Evolutionary conservation across 2,113 vertebrate species (phyloP).

Genomic region (Budorcas taxicolor): DNA sequence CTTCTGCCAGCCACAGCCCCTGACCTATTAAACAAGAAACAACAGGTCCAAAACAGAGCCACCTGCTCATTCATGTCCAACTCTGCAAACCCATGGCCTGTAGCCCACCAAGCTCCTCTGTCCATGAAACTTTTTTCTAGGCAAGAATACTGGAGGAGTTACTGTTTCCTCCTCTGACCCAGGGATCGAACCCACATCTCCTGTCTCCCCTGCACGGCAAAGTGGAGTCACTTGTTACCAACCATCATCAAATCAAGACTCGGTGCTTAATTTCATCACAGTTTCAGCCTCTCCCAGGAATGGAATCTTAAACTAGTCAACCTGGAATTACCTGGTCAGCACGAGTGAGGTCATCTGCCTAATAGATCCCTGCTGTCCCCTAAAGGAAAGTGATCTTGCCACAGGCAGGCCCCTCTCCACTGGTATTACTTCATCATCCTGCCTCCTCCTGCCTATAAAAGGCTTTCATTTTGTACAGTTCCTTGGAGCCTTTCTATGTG

Average conservation of each 20-base stretch:
- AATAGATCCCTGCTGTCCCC: background rate
- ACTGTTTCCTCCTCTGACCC: background rate
- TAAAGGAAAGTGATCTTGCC: background rate
- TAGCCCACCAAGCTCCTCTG: background rate
- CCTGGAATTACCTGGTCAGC: background rate
- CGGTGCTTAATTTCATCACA: background rate
- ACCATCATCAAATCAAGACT: background rate
- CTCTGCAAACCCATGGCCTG: background rate
- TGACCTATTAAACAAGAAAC: background rate
- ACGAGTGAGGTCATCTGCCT: background rate
- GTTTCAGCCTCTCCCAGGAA: background rate
- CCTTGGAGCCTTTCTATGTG: background rate
- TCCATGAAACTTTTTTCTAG: background rate
- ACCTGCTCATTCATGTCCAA: background rate
- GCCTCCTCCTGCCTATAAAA: background rate
- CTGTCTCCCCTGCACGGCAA: background rate
- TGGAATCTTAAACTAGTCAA: background rate
- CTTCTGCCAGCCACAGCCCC: background rate
- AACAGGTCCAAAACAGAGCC: background rate
- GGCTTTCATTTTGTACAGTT: background rate
- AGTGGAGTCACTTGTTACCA: background rate
- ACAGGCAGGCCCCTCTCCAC: background rate
- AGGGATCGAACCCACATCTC: background rate
- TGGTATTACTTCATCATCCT: too few species aligned
- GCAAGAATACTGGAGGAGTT: background rate